These are phyloP conservation scores for Clarias fuscus DNA, from an alignment of 2,797 vertebrate genomes.

Conservation along the genomic window DNA sequence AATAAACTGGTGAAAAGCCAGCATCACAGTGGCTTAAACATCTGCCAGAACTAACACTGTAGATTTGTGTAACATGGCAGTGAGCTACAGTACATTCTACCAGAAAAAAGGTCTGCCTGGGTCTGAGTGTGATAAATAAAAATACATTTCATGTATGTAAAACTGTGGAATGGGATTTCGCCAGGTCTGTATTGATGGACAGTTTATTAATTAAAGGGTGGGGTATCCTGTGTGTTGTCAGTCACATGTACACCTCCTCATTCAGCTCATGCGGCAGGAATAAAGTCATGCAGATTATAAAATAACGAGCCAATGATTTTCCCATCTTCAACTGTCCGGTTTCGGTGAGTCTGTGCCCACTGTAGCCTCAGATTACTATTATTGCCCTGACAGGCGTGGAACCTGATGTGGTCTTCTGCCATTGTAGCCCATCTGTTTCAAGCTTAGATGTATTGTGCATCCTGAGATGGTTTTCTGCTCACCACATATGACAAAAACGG, in stretches of 20 bases:
- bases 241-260: neutral
- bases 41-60: neutral
- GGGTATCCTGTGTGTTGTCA: neutral
- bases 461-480: neutral
- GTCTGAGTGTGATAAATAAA: neutral
- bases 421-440: neutral
- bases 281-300: neutral
- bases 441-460: neutral
- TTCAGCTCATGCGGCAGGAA: too few species aligned
- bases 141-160: neutral
- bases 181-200: neutral
- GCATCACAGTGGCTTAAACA: slow-evolving; percentile 10
- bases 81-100: neutral
- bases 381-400: neutral
- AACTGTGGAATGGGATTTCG: neutral
- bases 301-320: neutral
- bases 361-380: slow-evolving; percentile 4
- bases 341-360: neutral
- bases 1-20: slow-evolving; percentile 12
- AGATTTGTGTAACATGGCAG: neutral
- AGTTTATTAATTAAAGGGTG: neutral
- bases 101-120: neutral
- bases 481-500: neutral
- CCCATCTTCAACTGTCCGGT: neutral
- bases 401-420: neutral